Conservation (phyloP, 2,113 vertebrate genomes). For the Herpetotheres cachinnans region DNA sequence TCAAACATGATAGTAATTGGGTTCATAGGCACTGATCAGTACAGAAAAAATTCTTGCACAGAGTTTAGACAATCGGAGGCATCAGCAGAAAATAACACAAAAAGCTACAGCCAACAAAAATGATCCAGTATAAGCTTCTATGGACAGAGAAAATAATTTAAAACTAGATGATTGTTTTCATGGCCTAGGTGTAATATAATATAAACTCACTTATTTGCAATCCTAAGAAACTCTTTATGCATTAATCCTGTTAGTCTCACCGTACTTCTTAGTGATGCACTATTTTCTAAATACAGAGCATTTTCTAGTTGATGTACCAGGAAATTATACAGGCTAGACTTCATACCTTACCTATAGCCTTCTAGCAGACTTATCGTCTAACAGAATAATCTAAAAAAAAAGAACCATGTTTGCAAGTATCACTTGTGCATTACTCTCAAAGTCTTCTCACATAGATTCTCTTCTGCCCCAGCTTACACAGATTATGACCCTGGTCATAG, state of each 20-base stretch:
- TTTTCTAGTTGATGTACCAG: background rate
- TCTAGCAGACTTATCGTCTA: background rate
- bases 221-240: background rate
- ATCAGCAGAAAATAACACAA: background rate
- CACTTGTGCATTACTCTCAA: background rate
- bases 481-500: background rate
- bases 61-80: background rate
- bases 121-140: background rate
- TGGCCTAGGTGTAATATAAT: background rate
- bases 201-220: background rate
- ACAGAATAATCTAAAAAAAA: background rate
- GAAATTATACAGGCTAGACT: background rate
- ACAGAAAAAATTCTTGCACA: background rate
- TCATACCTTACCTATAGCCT: background rate
- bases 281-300: background rate
- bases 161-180: background rate
- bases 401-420: background rate
- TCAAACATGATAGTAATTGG: background rate
- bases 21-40: background rate
- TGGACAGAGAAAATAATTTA: background rate
- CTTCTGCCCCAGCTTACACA: background rate
- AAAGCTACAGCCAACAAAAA: background rate
- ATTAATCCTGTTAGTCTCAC: background rate
- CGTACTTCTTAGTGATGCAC: background rate
- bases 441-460: background rate